A percentile compares a stretch with the other conserved stretches of the same genome.
These are phyloP conservation scores for Copidosoma aretas DNA, from an alignment of 2,888 invertebrate genomes.

Conservation along the genomic window DNA sequence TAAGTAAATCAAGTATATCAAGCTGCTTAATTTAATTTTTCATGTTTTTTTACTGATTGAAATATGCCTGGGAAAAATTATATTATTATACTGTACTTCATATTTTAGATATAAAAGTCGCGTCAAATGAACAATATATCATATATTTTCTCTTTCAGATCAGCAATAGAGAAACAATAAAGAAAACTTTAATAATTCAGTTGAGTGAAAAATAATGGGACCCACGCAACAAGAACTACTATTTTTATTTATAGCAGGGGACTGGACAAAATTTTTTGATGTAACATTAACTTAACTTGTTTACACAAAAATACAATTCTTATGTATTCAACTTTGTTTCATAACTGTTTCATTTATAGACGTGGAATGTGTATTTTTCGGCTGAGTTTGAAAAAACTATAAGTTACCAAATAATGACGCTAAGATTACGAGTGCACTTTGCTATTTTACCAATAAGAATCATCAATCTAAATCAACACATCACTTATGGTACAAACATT, in stretches of 20 bases:
- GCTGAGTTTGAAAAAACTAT: conserved; percentile 45
- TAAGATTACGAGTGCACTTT: conserved; percentile 58
- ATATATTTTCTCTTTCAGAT: background rate
- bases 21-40: too few species aligned
- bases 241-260: conserved; percentile 43
- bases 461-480: conserved; percentile 28
- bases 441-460: conserved; percentile 52
- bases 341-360: conserved; percentile 45
- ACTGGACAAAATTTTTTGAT: conserved; percentile 51
- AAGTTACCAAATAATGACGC: conserved; percentile 56
- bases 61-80: too few species aligned
- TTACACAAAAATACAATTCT: background rate
- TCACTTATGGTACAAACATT: conserved; percentile 17
- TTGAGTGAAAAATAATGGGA: background rate
- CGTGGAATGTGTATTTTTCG: conserved; percentile 53
- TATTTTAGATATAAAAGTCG: background rate
- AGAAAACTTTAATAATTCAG: background rate
- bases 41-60: too few species aligned
- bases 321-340: background rate
- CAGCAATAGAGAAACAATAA: conserved; percentile 4
- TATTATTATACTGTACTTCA: too few species aligned
- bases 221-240: conserved; percentile 37
- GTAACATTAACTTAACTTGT: conserved; percentile 40
- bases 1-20: too few species aligned
- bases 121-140: background rate